Evolutionary conservation across 2,888 invertebrate genomes (phyloP).

Genomic region (Dioctria linearis): DNA sequence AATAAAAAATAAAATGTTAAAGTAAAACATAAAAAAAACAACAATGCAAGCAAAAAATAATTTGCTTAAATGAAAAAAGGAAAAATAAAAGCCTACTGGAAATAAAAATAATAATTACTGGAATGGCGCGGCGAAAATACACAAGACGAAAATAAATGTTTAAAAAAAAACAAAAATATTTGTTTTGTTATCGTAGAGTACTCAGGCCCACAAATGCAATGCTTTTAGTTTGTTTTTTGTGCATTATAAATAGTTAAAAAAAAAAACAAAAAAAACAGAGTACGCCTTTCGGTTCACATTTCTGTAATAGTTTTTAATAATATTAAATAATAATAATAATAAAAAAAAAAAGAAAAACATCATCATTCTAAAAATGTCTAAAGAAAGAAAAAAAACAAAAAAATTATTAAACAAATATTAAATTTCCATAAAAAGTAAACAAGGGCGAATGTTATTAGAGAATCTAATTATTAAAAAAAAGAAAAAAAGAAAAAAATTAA

Average conservation of each 20-base stretch:
- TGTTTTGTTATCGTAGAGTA: conserved; percentile 15
- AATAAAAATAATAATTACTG: conserved; percentile 7
- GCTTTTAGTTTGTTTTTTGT: conserved; percentile 35
- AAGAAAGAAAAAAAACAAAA: conserved; percentile 8
- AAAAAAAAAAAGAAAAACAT: conserved; percentile 2
- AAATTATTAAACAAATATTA: conserved; percentile 24
- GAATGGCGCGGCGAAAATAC: conserved; percentile 19
- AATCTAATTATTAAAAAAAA: conserved; percentile 25
- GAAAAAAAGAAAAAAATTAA: conserved; percentile 16
- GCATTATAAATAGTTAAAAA: conserved; percentile 19
- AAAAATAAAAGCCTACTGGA: conserved; percentile 14
- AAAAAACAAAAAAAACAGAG: background rate
- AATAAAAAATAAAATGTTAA: conserved; percentile 1
- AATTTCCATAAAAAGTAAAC: conserved; percentile 40
- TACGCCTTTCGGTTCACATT: conserved; percentile 19
- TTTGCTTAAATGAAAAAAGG: conserved; percentile 8
- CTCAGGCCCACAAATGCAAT: conserved; percentile 20
- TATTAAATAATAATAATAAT: background rate
- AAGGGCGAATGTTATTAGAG: conserved; percentile 50
- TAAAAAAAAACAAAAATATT: background rate
- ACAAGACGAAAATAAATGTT: background rate
- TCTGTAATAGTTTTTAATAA: conserved; percentile 10
- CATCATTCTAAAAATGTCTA: conserved; percentile 44
- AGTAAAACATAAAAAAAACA: no score
- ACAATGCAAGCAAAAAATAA: conserved; percentile 5